These are phyloP conservation scores for Junco hyemalis DNA, from an alignment of 2,113 vertebrate genomes.

Conservation along the genomic window DNA sequence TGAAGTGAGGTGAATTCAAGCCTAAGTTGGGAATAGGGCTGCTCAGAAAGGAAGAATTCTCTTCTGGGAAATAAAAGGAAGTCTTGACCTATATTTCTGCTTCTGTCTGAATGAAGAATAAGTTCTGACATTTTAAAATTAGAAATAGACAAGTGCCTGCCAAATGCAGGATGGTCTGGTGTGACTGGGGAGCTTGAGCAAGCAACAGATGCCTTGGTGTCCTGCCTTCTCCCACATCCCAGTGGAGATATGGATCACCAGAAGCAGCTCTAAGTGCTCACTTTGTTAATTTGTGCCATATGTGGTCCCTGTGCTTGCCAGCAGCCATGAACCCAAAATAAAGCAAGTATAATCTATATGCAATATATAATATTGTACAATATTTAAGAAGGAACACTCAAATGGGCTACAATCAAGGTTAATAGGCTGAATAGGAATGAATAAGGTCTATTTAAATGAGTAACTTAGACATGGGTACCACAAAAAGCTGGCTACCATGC, in stretches of 20 bases:
- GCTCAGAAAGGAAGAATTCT: neutral
- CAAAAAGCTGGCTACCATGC: neutral
- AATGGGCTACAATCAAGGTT: neutral
- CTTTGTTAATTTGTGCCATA: neutral
- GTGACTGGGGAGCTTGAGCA: neutral
- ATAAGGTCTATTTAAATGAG: neutral
- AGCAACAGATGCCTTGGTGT: neutral
- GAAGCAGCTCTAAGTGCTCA: neutral
- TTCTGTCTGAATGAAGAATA: neutral
- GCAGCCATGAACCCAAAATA: neutral
- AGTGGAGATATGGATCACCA: neutral
- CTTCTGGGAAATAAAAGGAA: neutral
- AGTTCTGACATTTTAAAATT: neutral
- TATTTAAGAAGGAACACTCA: neutral
- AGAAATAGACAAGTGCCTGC: neutral
- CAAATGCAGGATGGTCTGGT: neutral
- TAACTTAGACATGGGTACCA: neutral
- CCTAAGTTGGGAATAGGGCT: neutral
- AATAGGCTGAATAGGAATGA: neutral
- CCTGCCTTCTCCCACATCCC: neutral
- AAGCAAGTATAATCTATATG: neutral
- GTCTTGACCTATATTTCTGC: neutral
- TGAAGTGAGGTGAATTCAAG: neutral
- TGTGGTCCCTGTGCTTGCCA: neutral
- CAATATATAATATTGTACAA: neutral